Base-by-base conservation (phyloP, 2,888 invertebrate species). In the Zootermopsis nevadensis region DNA sequence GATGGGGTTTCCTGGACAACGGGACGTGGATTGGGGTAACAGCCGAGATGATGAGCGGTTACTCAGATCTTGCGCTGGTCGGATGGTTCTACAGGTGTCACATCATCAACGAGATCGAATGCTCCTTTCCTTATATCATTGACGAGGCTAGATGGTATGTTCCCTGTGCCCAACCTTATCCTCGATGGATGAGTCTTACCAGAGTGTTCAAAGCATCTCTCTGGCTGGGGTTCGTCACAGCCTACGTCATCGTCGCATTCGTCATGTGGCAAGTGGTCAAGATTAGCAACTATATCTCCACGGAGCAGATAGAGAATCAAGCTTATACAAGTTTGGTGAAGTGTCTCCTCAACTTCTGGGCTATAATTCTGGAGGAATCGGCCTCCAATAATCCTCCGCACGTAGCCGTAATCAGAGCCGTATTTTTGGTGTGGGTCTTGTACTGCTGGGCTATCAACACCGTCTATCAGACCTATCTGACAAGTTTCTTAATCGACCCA, bases 401-500 rank as follows among this genome's bases (percentile, higher is more conserved):
- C n/a, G n/a, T 60, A 15, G 24, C 24, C 6, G 55, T 33, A 10
- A 55, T 79, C 60, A 60, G 79, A 66, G 35, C 35, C 22, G 12
- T 60, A 3, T 79, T 60, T 35, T 22, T 79, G 19, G 12, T 33
- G 15, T 79, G 79, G 79, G 66, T 82, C n/a, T 31, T 48, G 30
- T 82, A 82, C 53, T 48, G 82, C 66, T 38, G 76, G 67, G 67
- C 69, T 19, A 69, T 82, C 38, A 82, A 82, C 53, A 82, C 79
- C 0, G 76, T 77, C 22, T 82, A 82, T n/a, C 82, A 77, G 31
- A 82, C 82, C 6, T 82, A 67, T 33, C 82, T 82, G 27, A 69
- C 77, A 10, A 69, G 30, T 22, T 77, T 77, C 77, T 66, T 82
- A n/a, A 77, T 67, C 24, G 67, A 82, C 53, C 82, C 82, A 3